A percentile compares a stretch with the other conserved stretches of the same genome.
These are phyloP conservation scores for Characodon lateralis DNA, from an alignment of 2,797 vertebrate species.

Conservation along the genomic window DNA sequence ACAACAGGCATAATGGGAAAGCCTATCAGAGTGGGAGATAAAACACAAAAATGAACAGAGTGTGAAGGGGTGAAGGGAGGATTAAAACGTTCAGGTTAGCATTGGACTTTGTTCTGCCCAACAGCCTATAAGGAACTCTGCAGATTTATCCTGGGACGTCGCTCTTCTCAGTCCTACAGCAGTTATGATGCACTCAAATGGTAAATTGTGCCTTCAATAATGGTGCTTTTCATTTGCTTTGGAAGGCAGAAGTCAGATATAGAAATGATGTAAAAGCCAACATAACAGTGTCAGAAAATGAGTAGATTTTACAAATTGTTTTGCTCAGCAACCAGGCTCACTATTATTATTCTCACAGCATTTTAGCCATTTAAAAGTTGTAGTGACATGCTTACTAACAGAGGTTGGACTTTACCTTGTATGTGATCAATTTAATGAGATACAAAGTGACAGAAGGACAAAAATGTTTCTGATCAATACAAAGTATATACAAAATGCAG, in stretches of 20 bases:
- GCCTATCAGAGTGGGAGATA: not conserved
- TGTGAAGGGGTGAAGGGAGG: conserved; percentile 1
- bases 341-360: not conserved
- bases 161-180: no score
- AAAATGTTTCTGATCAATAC: not conserved
- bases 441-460: not conserved
- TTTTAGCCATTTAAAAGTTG: not conserved
- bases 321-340: not conserved
- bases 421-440: not conserved
- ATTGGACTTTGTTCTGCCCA: not conserved
- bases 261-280: no score
- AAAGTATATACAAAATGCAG: no score
- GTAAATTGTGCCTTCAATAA: not conserved
- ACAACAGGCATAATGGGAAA: not conserved
- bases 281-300: no score
- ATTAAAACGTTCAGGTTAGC: not conserved
- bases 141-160: no score
- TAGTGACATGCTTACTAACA: not conserved
- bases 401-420: no score
- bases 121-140: not conserved
- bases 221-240: no score
- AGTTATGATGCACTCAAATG: not conserved
- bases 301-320: no score
- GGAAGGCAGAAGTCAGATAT: no score
- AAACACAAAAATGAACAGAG: not conserved